Conservation (phyloP, 2,888 invertebrate species). For the Allolobophora icterica region DNA sequence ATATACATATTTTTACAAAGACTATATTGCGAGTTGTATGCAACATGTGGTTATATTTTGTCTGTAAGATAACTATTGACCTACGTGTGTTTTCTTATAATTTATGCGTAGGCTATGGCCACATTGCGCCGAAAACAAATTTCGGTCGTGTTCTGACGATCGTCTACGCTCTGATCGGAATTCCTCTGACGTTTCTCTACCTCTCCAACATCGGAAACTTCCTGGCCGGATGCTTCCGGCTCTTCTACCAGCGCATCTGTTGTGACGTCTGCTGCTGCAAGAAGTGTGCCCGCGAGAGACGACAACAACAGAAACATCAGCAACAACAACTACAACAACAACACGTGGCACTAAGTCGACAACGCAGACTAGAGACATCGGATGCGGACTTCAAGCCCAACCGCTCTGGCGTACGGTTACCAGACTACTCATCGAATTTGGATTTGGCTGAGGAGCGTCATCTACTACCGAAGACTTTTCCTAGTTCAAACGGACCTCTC, state of each 20-base stretch:
- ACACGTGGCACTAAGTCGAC: conserved; percentile 18
- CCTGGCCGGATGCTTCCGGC: conserved; percentile 52
- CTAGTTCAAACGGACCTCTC: neutral
- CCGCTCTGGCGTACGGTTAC: neutral
- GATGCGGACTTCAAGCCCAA: neutral
- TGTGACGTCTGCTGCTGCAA: conserved; percentile 52
- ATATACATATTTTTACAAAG: too few relatives aligned
- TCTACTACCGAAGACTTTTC: neutral
- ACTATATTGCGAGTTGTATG: too few relatives aligned
- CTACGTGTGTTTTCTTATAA: too few relatives aligned
- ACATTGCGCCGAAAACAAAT: conserved; percentile 53
- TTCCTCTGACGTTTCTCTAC: conserved; percentile 53
- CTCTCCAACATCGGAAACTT: conserved; percentile 55
- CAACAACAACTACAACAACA: conserved; percentile 26
- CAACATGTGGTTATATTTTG: too few relatives aligned
- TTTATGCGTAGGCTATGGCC: conserved; percentile 54
- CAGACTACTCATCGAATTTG: neutral
- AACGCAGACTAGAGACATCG: neutral
- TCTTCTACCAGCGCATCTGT: conserved; percentile 52
- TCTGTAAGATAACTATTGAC: too few relatives aligned
- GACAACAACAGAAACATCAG: too few relatives aligned
- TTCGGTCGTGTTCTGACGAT: conserved; percentile 52
- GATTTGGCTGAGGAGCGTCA: neutral
- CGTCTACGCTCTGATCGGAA: conserved; percentile 53
- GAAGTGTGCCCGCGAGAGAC: conserved; percentile 48